A percentile compares a stretch with the other conserved stretches of the same genome.
Evolutionary conservation across 2,113 vertebrate species (phyloP).

Genomic region (Colinus virginianus): DNA sequence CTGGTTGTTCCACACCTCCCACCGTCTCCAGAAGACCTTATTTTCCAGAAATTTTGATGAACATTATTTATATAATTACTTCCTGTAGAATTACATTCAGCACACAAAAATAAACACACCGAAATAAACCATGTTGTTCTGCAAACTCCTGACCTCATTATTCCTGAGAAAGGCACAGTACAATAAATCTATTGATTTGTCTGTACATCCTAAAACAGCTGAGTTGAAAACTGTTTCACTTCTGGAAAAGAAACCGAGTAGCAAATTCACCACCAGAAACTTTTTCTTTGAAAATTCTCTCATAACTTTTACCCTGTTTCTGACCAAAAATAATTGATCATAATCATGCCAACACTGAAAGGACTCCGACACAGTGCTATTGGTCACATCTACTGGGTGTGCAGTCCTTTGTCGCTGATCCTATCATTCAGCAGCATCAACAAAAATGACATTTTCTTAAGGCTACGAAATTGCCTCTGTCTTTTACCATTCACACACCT

Average conservation of each 20-base stretch:
- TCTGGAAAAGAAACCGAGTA: neutral
- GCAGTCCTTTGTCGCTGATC: neutral
- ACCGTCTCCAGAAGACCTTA: neutral
- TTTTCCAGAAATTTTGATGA: neutral
- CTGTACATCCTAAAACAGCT: conserved; percentile 15
- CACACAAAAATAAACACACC: neutral
- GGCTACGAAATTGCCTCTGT: neutral
- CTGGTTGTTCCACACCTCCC: neutral
- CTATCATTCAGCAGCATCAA: neutral
- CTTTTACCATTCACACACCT: neutral
- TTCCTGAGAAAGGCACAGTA: neutral
- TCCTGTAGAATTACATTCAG: neutral
- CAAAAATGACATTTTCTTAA: neutral
- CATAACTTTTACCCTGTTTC: neutral
- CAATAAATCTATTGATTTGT: neutral
- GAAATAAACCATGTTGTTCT: neutral
- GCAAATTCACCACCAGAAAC: neutral
- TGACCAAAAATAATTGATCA: neutral
- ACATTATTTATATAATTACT: neutral
- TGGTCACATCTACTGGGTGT: neutral
- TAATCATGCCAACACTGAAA: neutral
- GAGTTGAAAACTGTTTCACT: neutral
- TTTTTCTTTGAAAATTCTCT: neutral
- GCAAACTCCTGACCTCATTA: neutral
- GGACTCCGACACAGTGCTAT: neutral